Percentiles rank a stretch among this genome's conserved stretches.
These are phyloP conservation scores for Alethe diademata DNA, from an alignment of 2,113 vertebrate genomes.

Conservation along the genomic window DNA sequence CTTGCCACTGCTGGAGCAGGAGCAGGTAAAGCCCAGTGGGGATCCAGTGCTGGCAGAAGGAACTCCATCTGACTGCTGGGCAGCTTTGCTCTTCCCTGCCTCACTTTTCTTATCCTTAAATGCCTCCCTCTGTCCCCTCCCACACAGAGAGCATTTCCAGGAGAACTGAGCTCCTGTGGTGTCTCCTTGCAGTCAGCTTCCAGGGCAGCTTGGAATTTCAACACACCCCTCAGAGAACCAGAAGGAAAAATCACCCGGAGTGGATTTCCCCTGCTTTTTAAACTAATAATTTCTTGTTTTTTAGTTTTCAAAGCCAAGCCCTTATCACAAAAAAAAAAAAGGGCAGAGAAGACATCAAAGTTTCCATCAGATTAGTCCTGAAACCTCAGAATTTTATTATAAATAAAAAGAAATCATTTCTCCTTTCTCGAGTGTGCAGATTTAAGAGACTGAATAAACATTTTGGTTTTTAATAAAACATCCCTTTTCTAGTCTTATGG, in stretches of 20 bases:
- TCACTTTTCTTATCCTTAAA: conserved; percentile 3
- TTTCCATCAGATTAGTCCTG: neutral
- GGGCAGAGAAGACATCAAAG: too few species aligned
- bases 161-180: neutral
- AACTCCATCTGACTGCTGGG: neutral
- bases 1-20: fast-evolving
- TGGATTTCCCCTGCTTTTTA: neutral
- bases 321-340: neutral
- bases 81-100: neutral
- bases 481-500: neutral
- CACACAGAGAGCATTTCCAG: neutral
- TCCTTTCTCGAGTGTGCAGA: neutral
- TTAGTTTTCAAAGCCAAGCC: neutral
- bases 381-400: neutral
- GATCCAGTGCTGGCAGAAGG: neutral
- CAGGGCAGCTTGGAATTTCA: neutral
- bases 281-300: neutral
- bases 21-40: neutral
- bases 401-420: neutral
- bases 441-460: conserved; percentile 17
- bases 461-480: neutral
- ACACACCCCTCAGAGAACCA: neutral
- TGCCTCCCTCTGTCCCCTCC: neutral
- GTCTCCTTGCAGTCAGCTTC: neutral
- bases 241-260: neutral